A percentile compares a stretch with the other conserved stretches of the same genome.
Conservation (phyloP, 2,113 vertebrate species). For the Aptenodytes forsteri region DNA sequence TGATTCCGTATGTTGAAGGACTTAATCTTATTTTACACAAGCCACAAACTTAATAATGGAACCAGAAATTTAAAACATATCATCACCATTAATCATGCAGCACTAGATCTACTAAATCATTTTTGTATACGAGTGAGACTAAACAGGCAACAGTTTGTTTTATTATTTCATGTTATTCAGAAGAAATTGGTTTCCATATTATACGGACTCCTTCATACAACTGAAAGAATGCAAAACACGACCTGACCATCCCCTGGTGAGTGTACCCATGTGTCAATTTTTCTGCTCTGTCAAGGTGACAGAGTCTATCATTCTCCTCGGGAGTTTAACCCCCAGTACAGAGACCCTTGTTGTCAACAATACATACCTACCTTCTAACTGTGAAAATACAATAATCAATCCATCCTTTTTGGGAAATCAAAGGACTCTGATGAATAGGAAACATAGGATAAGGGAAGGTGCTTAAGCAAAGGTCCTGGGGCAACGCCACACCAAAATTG, state of each 20-base stretch:
- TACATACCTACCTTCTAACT: background rate
- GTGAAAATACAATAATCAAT: background rate
- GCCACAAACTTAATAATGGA: background rate
- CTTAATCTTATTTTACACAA: background rate
- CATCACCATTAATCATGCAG: background rate
- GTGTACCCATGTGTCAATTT: background rate
- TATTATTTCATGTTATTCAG: background rate
- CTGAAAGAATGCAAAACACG: background rate
- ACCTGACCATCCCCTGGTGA: background rate
- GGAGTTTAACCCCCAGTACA: background rate
- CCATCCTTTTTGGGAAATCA: background rate
- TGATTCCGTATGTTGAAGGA: background rate
- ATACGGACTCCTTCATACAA: background rate
- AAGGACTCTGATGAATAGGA: background rate
- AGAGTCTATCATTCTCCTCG: background rate
- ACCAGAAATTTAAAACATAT: background rate
- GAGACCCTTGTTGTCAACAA: background rate
- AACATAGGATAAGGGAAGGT: background rate
- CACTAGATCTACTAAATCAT: background rate
- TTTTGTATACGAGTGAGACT: background rate
- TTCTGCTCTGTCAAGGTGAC: background rate
- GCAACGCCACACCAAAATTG: accelerated
- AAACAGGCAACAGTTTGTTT: background rate
- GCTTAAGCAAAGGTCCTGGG: background rate
- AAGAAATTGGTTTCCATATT: background rate